Conservation (phyloP, 2,113 vertebrate genomes). For the Solenodon paradoxus region DNA sequence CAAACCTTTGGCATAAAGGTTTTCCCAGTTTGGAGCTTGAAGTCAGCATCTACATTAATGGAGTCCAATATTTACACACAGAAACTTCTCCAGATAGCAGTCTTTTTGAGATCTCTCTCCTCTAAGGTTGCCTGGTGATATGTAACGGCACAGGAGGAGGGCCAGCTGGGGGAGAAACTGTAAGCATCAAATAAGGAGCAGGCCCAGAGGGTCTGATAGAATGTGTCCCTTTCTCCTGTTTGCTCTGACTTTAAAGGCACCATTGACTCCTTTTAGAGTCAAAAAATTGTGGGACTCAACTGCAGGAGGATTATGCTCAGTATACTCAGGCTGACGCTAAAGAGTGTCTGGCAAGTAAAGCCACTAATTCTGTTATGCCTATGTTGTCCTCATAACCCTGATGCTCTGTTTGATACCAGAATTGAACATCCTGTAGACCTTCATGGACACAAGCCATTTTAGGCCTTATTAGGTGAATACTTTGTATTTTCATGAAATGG, state of each 20-base stretch:
- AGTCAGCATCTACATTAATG: constrained; percentile 37
- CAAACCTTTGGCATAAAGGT: constrained; percentile 38
- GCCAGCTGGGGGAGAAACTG: background rate
- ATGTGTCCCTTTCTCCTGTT: constrained; percentile 1
- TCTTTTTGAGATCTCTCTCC: constrained; percentile 41
- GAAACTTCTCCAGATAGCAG: constrained; percentile 12
- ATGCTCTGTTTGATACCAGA: constrained; percentile 13
- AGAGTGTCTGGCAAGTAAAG: background rate
- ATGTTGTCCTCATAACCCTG: background rate
- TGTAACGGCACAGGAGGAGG: background rate
- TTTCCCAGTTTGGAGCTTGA: constrained; percentile 42
- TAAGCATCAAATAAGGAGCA: constrained; percentile 7
- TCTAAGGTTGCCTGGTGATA: constrained; percentile 2
- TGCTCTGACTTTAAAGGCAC: constrained; percentile 34
- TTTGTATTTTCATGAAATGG: background rate
- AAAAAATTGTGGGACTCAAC: constrained; percentile 36
- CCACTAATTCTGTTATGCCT: background rate
- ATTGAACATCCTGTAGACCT: background rate
- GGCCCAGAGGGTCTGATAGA: constrained; percentile 7
- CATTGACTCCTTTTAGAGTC: constrained; percentile 26
- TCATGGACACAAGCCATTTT: background rate
- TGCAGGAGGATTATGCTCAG: background rate
- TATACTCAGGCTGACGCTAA: background rate
- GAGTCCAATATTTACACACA: background rate
- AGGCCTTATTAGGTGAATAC: background rate